Evolutionary conservation across 2,113 vertebrate species (phyloP).

Genomic region (Ciconia maguari): DNA sequence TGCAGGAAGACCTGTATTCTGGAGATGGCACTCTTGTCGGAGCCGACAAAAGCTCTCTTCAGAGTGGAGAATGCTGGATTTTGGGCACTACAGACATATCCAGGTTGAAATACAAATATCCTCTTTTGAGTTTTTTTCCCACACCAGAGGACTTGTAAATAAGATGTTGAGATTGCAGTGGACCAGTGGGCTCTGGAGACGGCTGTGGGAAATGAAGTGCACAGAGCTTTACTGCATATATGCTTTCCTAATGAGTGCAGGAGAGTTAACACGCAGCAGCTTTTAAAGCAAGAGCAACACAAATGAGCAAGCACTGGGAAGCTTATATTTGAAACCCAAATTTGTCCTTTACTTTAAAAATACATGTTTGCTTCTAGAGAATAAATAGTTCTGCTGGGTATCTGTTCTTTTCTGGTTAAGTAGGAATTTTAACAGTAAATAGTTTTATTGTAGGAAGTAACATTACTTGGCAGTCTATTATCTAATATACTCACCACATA

Average conservation of each 20-base stretch:
- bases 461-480: not conserved
- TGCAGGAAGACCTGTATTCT: not conserved
- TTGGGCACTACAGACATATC: not conserved
- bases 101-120: not conserved
- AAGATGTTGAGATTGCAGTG: not conserved
- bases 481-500: not conserved
- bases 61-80: not conserved
- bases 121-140: not conserved
- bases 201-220: not conserved
- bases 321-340: not conserved
- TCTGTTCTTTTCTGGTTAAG: not conserved
- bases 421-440: not conserved
- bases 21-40: not conserved
- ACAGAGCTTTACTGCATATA: not conserved
- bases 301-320: not conserved
- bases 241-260: not conserved
- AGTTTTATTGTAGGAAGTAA: not conserved
- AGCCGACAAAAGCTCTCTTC: fast-evolving
- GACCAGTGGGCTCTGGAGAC: not conserved
- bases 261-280: not conserved
- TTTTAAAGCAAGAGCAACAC: not conserved
- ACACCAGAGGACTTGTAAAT: not conserved
- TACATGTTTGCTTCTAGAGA: not conserved
- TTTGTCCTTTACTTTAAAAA: not conserved
- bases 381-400: not conserved